Evolutionary conservation across 2,888 invertebrate species (phyloP).

Genomic region (Zygaena filipendulae): DNA sequence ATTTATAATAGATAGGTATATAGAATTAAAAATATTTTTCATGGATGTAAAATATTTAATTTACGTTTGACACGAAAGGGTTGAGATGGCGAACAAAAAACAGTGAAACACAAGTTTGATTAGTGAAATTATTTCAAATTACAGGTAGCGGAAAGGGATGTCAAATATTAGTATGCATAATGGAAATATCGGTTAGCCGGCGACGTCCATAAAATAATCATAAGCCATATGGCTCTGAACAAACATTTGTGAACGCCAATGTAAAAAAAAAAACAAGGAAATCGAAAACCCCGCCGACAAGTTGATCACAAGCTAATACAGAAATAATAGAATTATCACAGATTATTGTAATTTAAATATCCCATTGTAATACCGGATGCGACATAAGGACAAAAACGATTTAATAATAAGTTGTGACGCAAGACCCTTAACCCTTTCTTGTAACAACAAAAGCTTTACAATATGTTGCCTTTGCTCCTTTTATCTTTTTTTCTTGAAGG

Average conservation of each 20-base stretch:
- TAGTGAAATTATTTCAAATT: too few relatives aligned
- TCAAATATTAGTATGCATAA: too few relatives aligned
- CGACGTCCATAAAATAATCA: too few relatives aligned
- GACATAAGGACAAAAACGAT: slow-evolving; percentile 64
- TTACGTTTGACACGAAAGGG: too few relatives aligned
- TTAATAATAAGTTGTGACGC: slow-evolving; percentile 63
- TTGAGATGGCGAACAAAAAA: too few relatives aligned
- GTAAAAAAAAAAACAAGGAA: slow-evolving; percentile 25
- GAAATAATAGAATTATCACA: slow-evolving; percentile 65
- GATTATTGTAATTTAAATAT: slow-evolving; percentile 65
- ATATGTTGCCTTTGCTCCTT: slow-evolving; percentile 52
- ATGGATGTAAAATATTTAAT: too few relatives aligned
- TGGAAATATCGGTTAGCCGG: too few relatives aligned
- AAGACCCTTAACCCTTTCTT: slow-evolving; percentile 61
- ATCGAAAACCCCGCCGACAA: slow-evolving; percentile 41
- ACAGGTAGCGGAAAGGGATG: too few relatives aligned
- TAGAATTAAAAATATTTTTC: too few relatives aligned
- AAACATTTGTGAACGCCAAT: slow-evolving; percentile 37
- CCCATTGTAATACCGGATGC: slow-evolving; percentile 59
- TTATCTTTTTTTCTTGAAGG: slow-evolving; percentile 42
- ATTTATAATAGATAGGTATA: too few relatives aligned
- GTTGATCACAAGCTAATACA: slow-evolving; percentile 55
- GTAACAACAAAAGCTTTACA: slow-evolving; percentile 57
- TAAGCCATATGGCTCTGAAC: slow-evolving; percentile 48
- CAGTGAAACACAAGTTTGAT: too few relatives aligned